Evolutionary conservation across 2,888 invertebrate genomes (phyloP), one percentile per base, ranked within the genome.

Genomic region (Coecobrya sp.): DNA sequence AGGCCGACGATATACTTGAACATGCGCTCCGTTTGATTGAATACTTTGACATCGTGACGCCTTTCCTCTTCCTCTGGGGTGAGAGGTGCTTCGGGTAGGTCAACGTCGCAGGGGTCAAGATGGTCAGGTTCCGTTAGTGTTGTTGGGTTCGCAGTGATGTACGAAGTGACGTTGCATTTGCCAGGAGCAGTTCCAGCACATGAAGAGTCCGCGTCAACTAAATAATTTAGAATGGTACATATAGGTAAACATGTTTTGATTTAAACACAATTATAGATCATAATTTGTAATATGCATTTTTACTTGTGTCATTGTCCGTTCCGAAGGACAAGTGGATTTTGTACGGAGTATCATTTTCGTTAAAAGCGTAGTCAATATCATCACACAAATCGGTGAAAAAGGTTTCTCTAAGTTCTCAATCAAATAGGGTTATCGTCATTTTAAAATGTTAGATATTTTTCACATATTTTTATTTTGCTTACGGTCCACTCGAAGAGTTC

Each of bases 1-100:
- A 93, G 84, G 22, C 92, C 94, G 22, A 92, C 49, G 65, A 94
- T 86, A 73, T 59, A 93, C 62, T 93, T 90, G 36, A 94, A 93
- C 45, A 94, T 52, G 16, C 94, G 87, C n/a, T 92, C 84, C 0
- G 94, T 94, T 52, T 94, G 94, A 13, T 94, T 92, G 7, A 73
- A n/a, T 4, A 94, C 93, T 0, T 70, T 65, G 2, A 62, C 25
- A 16, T 92, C 91, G 8, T 91, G 68, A 13, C 68, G 79, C 8
- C 62, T 49, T 0, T 7, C 55, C 8, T 68, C 27, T 62, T 89
- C 91, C 27, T 86, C 91, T 0, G 65, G 45, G 11, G 82, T 86
- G 30, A 89, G 52, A 13, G 16, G 36, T 7, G 42, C 65, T 25
- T 79, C 79, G 5, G n/a, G 27, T 22, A 25, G 52, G 4, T 79